These are phyloP conservation scores for Halcyon leucocephala DNA, from an alignment of 2,797 vertebrate genomes.

Conservation along the genomic window DNA sequence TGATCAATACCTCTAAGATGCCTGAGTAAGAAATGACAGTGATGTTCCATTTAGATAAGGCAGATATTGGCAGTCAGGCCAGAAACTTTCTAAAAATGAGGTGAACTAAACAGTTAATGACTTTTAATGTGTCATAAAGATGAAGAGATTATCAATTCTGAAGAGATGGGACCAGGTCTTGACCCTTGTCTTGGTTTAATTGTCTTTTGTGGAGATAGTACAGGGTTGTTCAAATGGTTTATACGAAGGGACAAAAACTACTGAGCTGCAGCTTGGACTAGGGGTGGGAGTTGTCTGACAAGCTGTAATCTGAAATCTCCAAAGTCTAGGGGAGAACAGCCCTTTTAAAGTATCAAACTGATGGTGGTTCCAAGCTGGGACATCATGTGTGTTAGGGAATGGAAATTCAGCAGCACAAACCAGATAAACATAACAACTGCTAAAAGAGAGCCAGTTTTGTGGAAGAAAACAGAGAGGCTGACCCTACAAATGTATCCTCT, in stretches of 20 bases:
- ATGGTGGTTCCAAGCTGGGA: not conserved
- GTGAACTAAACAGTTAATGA: not conserved
- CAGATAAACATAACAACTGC: not conserved
- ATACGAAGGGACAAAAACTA: not conserved
- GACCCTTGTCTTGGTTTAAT: not conserved
- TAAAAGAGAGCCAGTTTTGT: not conserved
- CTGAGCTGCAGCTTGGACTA: not conserved
- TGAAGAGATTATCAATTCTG: not conserved
- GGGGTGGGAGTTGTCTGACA: not conserved
- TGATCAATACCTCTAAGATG: not conserved
- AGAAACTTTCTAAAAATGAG: not conserved
- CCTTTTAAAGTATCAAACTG: conserved; percentile 8
- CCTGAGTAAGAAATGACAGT: not conserved
- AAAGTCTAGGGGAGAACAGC: not conserved
- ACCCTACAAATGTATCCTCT: not conserved
- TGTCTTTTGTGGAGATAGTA: not conserved
- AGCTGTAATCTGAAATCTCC: not conserved
- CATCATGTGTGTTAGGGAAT: not conserved
- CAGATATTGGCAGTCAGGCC: not conserved
- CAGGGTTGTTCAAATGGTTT: not conserved
- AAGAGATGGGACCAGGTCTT: not conserved
- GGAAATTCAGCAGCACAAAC: conserved; percentile 19
- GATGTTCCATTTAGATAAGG: not conserved
- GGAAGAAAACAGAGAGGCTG: not conserved
- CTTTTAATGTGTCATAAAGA: not conserved